Base-by-base conservation (phyloP, 2,888 invertebrate species). In the Anodontia alba region DNA sequence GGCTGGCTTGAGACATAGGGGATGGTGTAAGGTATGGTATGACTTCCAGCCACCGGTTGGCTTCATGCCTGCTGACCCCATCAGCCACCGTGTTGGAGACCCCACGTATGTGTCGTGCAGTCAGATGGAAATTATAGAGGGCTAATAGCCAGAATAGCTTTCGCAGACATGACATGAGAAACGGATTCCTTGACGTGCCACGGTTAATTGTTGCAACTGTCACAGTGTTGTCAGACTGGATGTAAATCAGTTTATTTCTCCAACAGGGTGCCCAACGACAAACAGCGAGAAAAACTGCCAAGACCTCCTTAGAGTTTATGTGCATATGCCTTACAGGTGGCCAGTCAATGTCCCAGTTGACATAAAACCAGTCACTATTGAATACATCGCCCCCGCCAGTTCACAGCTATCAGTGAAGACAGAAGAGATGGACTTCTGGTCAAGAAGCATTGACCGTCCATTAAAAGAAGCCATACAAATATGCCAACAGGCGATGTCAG, bases 341-440 rank as follows among this genome's bases (percentile, higher is more conserved):
- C 38, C 38, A 38, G 38, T 38, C 38, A 38, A 5, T 8, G 5
- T 38, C 38, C 38, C 78, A 78, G 15, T 49, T 62, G 15, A 26
- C n/a, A 23, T 80, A 76, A 54, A 80, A 80, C 75, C 75, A 71
- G 26, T 80, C 71, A 23, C 31, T 38, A n/a, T 0, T 36, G 5
- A 23, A 43, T 54, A n/a, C 10, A 17, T 42, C 51, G 17, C 79
- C 79, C 7, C 49, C 72, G 68, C 75, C 31, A 38, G 7, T 31
- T 7, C n/a, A 66, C 79, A 79, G n/a, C 75, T 66, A 79, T 78
- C 75, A n/a, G 71, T 79, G 33, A 29, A 46, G 17, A 79, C 74
- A 70, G n/a, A 66, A n/a, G n/a, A 49, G 10, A 79, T 43, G 15
- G 79, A 70, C 17, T 33, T 26, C 23, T 70, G 31, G 17, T 75